Conservation (phyloP, 1,140 invertebrate genomes). For the Eciton burchellii region DNA sequence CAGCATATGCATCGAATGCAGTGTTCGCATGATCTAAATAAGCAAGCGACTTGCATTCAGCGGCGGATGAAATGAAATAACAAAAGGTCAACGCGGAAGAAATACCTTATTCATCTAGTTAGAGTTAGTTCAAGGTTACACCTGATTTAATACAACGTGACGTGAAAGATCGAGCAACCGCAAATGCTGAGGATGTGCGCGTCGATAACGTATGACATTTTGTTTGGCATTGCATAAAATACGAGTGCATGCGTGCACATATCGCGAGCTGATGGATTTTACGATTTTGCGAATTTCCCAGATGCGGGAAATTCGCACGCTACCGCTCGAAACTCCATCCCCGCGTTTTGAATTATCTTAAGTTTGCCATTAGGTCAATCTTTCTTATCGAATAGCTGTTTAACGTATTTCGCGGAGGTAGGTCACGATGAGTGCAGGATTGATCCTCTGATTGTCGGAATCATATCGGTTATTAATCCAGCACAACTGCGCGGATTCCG, state of each 20-base stretch:
- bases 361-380: neutral
- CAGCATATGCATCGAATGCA: too few relatives aligned
- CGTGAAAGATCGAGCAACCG: constrained; percentile 27
- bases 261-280: neutral
- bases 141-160: constrained; percentile 42
- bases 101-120: constrained; percentile 22
- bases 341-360: constrained; percentile 14
- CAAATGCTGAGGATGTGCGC: neutral
- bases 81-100: neutral
- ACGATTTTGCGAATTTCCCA: neutral
- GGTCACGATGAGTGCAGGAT: constrained; percentile 31
- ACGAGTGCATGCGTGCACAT: neutral
- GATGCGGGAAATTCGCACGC: neutral
- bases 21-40: neutral
- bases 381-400: constrained; percentile 33
- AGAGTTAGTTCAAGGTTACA: constrained; percentile 34
- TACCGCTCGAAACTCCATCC: neutral
- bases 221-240: constrained; percentile 16
- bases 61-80: neutral
- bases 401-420: constrained; percentile 49
- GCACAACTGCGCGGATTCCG: constrained; percentile 41
- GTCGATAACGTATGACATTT: neutral
- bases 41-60: neutral
- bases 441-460: constrained; percentile 46
- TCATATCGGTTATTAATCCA: constrained; percentile 48